These are phyloP conservation scores for Pterocles orientalis DNA, from an alignment of 2,113 vertebrate species.

Conservation along the genomic window DNA sequence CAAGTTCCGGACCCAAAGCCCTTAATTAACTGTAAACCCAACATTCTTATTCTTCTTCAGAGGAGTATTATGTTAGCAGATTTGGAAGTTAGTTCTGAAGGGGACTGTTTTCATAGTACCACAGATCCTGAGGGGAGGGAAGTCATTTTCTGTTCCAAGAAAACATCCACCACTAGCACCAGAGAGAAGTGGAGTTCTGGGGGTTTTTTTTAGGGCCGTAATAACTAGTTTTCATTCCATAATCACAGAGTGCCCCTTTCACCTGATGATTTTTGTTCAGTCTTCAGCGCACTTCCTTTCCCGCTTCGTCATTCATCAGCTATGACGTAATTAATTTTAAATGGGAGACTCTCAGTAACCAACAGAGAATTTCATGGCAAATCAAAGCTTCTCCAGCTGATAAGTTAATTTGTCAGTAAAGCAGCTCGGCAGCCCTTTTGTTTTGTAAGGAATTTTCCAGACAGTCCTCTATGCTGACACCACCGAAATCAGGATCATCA, in stretches of 20 bases:
- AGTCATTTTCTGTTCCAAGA: slow-evolving; percentile 66
- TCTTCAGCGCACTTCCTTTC: slow-evolving; percentile 12
- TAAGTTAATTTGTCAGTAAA: slow-evolving; percentile 54
- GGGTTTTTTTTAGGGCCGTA: not conserved
- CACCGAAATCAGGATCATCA: not conserved
- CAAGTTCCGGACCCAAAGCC: slow-evolving; percentile 47
- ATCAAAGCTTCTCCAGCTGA: slow-evolving; percentile 46
- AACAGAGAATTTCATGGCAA: slow-evolving; percentile 32
- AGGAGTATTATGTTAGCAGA: slow-evolving; percentile 60
- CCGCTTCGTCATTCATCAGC: slow-evolving; percentile 46
- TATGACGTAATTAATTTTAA: slow-evolving; percentile 54
- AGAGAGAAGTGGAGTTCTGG: not conserved
- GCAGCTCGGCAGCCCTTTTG: not conserved
- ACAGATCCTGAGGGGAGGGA: slow-evolving; percentile 35
- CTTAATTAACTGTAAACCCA: slow-evolving; percentile 59
- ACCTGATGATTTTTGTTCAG: slow-evolving; percentile 41
- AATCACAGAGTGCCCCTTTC: slow-evolving; percentile 14
- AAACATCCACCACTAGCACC: slow-evolving; percentile 31
- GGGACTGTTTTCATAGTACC: slow-evolving; percentile 44
- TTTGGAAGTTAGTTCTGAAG: slow-evolving; percentile 54
- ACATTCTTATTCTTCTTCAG: slow-evolving; percentile 61
- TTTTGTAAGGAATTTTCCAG: slow-evolving; percentile 32
- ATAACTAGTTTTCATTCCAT: slow-evolving; percentile 42
- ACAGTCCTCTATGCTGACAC: not conserved
- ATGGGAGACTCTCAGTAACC: not conserved